A percentile compares a stretch with the other conserved stretches of the same genome.
Conservation (phyloP, 2,797 vertebrate species). For the Pseudotriccus pelzelni region DNA sequence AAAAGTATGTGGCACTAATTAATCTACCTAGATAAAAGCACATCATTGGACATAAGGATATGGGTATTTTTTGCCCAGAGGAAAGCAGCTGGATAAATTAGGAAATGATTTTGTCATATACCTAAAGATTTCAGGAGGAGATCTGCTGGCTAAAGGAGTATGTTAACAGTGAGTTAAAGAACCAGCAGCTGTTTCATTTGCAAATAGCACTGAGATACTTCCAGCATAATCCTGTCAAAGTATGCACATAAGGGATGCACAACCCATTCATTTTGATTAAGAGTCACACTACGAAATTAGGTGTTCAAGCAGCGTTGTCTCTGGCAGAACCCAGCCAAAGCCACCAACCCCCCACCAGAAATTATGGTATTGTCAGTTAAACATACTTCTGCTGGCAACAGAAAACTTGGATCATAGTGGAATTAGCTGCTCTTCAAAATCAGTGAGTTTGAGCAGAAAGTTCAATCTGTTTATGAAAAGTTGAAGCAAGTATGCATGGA, state of each 20-base stretch:
- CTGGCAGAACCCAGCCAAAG: background rate
- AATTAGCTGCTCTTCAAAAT: background rate
- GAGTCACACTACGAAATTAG: background rate
- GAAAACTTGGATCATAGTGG: background rate
- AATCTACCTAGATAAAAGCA: background rate
- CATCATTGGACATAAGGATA: background rate
- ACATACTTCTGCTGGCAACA: background rate
- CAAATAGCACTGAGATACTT: background rate
- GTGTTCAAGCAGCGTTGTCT: fast-evolving
- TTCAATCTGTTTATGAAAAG: background rate
- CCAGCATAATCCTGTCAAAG: background rate
- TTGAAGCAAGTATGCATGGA: background rate
- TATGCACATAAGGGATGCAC: background rate
- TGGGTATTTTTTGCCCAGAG: background rate
- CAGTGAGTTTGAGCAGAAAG: background rate
- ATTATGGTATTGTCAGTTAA: background rate
- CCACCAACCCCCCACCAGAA: background rate
- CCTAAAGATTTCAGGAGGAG: background rate
- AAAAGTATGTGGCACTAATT: background rate
- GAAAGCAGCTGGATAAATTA: background rate
- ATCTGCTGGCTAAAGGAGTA: background rate
- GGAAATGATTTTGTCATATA: background rate
- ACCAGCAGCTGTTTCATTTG: background rate
- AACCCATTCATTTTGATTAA: background rate
- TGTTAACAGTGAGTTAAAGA: background rate